Percentiles rank a stretch among this genome's conserved stretches.
Conservation (phyloP, 2,113 vertebrate genomes). For the Alexandromys fortis region DNA sequence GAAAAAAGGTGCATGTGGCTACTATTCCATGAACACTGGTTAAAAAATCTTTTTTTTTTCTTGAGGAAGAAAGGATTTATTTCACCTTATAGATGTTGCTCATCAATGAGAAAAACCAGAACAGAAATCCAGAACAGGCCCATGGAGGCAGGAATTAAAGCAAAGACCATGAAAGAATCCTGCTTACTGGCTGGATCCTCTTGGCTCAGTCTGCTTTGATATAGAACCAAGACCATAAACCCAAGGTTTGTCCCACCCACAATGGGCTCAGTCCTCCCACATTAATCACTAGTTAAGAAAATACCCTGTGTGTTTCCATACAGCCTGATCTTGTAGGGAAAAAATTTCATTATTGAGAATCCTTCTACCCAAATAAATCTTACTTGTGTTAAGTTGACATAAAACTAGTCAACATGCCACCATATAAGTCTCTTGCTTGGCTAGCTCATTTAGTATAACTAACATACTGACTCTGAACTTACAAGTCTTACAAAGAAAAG, state of each 20-base stretch:
- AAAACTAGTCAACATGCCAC: not conserved
- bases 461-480: not conserved
- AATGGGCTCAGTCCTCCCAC: not conserved
- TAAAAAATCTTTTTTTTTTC: not conserved
- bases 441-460: not conserved
- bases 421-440: not conserved
- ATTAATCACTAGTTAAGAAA: too few relatives aligned
- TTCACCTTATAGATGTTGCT: not conserved
- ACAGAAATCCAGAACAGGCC: not conserved
- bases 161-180: not conserved
- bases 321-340: not conserved
- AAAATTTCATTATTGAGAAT: not conserved
- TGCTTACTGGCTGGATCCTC: not conserved
- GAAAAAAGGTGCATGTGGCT: not conserved
- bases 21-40: not conserved
- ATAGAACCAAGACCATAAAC: not conserved
- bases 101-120: not conserved
- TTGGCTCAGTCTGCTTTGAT: not conserved
- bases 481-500: not conserved
- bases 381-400: not conserved
- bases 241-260: not conserved
- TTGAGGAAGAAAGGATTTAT: not conserved
- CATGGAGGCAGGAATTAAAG: not conserved
- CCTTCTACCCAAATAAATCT: not conserved
- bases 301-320: not conserved